Evolutionary conservation across 2,888 invertebrate genomes (phyloP).

Genomic region (Druceiella hillmani): DNA sequence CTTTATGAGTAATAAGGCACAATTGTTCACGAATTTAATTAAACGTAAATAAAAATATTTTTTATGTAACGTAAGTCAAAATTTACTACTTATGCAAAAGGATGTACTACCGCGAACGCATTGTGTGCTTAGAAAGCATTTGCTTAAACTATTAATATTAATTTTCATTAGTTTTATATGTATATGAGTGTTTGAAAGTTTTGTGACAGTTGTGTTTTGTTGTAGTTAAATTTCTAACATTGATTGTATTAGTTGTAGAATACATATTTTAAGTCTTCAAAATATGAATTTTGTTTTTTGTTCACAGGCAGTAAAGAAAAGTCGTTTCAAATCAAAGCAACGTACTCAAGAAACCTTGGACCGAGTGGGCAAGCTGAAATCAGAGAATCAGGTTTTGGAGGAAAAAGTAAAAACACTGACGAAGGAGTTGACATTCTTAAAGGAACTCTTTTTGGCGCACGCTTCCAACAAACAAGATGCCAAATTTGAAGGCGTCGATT

Average conservation of each 20-base stretch:
- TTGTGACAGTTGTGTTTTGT: too few species aligned
- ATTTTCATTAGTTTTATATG: too few species aligned
- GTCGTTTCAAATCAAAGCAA: constrained; percentile 71
- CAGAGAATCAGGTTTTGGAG: constrained; percentile 73
- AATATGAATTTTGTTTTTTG: constrained; percentile 7
- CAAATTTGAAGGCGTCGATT: constrained; percentile 53
- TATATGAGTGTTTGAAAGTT: too few species aligned
- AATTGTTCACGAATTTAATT: too few species aligned
- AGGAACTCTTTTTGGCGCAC: constrained; percentile 75
- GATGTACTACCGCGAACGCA: too few species aligned
- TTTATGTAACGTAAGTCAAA: too few species aligned
- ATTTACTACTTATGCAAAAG: too few species aligned
- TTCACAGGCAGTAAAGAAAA: constrained; percentile 73
- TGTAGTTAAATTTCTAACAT: background rate
- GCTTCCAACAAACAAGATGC: constrained; percentile 57
- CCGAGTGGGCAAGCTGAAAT: constrained; percentile 67
- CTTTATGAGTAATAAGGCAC: too few species aligned
- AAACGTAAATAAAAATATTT: too few species aligned
- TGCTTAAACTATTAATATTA: too few species aligned
- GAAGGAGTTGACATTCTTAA: constrained; percentile 73
- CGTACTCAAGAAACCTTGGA: constrained; percentile 72
- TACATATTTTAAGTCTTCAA: background rate
- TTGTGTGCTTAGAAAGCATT: too few species aligned
- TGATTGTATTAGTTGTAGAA: background rate
- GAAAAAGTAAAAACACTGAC: constrained; percentile 77